A percentile compares a stretch with the other conserved stretches of the same genome.
phyloP scores from a whole-genome alignment of 2,797 vertebrate species.

The Zenarchopterus dispar region DNA sequence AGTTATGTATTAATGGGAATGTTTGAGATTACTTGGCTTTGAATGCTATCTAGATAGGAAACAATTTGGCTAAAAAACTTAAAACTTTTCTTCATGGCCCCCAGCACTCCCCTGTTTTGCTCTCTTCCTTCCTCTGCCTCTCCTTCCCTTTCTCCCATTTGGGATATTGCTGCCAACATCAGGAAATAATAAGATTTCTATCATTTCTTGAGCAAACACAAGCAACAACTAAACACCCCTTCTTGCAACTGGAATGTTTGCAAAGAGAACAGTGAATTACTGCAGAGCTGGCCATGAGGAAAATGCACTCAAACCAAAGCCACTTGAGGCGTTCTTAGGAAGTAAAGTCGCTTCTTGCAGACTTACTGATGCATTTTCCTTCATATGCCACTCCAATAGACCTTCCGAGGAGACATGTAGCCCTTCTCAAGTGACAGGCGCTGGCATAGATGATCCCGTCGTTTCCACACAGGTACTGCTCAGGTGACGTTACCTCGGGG shows the following conservation, averaged over 20 bases:
- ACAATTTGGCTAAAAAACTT: conserved; percentile 63
- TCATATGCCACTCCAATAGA: conserved; percentile 97
- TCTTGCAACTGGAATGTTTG: conserved; percentile 76
- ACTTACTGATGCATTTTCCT: conserved; percentile 98
- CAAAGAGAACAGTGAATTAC: conserved; percentile 64
- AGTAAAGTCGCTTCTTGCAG: conserved; percentile 29
- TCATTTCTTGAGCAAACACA: conserved; percentile 82
- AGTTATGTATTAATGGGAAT: conserved; percentile 33
- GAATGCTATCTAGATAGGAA: conserved; percentile 48
- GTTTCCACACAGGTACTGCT: conserved; percentile 97
- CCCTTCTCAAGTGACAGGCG: conserved; percentile 95
- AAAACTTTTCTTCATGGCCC: conserved; percentile 67
- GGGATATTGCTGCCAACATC: conserved; percentile 81
- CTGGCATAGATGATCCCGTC: conserved; percentile 95
- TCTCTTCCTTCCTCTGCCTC: conserved; percentile 47
- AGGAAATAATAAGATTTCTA: conserved; percentile 84
- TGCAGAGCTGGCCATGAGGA: conserved; percentile 59
- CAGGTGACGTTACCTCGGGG: conserved; percentile 91
- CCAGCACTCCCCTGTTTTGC: conserved; percentile 60
- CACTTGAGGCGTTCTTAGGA: conserved; percentile 33
- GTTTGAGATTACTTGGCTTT: conserved; percentile 41
- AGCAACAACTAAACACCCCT: conserved; percentile 71
- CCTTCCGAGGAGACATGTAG: conserved; percentile 94
- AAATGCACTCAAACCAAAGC: conserved; percentile 48
- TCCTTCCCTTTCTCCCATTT: conserved; percentile 61